Percentiles rank a stretch among this genome's conserved stretches.
Conservation (phyloP, 2,797 vertebrate species). For the Lemur catta region DNA sequence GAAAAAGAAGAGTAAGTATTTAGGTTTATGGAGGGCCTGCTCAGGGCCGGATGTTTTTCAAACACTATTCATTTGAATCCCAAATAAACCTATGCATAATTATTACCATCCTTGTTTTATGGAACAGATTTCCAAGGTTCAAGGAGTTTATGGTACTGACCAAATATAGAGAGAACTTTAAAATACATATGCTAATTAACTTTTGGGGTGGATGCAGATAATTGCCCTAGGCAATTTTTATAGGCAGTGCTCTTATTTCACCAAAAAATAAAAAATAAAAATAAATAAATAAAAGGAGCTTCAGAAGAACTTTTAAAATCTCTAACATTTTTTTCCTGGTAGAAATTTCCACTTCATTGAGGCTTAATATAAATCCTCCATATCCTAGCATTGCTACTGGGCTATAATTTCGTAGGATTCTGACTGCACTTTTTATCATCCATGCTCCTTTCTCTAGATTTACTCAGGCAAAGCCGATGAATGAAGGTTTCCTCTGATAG, state of each 20-base stretch:
- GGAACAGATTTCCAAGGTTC: neutral
- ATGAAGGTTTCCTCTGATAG: conserved; percentile 15
- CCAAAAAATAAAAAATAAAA: neutral
- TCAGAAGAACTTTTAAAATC: neutral
- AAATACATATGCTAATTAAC: neutral
- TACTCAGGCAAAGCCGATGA: neutral
- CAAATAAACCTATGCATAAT: neutral
- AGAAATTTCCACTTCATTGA: neutral
- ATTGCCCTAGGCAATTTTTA: neutral
- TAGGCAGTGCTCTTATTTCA: neutral
- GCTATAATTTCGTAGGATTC: neutral
- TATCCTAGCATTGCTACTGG: neutral
- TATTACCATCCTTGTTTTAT: neutral
- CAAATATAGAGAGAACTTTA: neutral
- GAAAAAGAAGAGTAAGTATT: neutral
- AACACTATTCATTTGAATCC: neutral
- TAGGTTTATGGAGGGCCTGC: neutral
- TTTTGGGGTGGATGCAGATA: neutral
- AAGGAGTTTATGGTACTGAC: neutral
- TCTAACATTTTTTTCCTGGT: neutral
- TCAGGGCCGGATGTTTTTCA: neutral
- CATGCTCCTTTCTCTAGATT: conserved; percentile 8
- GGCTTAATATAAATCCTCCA: neutral
- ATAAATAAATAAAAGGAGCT: neutral
- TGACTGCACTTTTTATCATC: neutral